Percentiles rank a stretch among this genome's conserved stretches.
These are phyloP conservation scores for Aptenodytes forsteri DNA, from an alignment of 2,113 vertebrate genomes.

Conservation along the genomic window DNA sequence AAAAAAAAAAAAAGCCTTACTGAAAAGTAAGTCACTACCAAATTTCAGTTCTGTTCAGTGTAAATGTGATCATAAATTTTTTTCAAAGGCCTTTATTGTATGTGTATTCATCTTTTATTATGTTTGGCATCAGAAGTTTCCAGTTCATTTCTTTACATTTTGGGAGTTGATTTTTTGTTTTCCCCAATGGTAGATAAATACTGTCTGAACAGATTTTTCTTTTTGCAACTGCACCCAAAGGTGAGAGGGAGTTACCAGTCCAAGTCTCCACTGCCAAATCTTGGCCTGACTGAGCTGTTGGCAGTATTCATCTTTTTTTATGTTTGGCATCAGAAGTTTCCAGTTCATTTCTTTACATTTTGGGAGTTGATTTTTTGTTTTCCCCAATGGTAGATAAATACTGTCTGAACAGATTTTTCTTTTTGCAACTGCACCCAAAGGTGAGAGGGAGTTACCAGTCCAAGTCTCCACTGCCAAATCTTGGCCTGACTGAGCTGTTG, in stretches of 20 bases:
- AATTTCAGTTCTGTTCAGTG: background rate
- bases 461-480: background rate
- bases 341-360: background rate
- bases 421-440: background rate
- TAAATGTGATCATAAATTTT: background rate
- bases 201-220: background rate
- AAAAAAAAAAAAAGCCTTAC: background rate
- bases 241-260: background rate
- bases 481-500: background rate
- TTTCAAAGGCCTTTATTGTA: background rate
- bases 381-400: background rate
- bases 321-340: background rate
- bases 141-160: background rate
- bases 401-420: background rate
- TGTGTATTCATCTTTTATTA: background rate
- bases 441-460: background rate
- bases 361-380: background rate
- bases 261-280: background rate
- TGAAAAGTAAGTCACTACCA: background rate
- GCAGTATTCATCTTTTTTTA: background rate
- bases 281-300: no score
- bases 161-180: background rate
- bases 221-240: background rate
- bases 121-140: background rate
- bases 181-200: background rate